phyloP scores from a whole-genome alignment of 2,797 vertebrate species.

The Chrosomus eos region DNA sequence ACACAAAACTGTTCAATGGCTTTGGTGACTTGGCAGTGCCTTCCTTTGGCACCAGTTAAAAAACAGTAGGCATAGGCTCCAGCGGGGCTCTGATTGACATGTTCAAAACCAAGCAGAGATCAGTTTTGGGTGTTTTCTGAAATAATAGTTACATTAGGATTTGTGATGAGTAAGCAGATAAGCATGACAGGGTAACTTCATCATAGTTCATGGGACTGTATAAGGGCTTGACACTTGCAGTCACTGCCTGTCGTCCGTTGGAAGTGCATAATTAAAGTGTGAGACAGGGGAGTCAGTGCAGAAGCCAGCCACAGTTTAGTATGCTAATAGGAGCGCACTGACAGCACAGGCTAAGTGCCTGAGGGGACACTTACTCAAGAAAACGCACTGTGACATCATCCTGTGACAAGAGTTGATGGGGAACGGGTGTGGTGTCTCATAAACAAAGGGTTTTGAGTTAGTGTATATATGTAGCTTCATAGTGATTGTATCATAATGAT shows the following conservation, averaged over 20 bases:
- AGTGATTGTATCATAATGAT: not conserved
- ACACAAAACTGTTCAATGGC: not conserved
- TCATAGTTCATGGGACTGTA: conserved; percentile 35
- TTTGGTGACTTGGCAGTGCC: not conserved
- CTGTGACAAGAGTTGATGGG: conserved; percentile 41
- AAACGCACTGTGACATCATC: conserved; percentile 56
- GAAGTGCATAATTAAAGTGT: conserved; percentile 58
- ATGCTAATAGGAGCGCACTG: conserved; percentile 43
- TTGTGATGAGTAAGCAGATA: conserved; percentile 21
- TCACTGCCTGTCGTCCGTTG: conserved; percentile 41
- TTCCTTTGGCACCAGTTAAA: not conserved
- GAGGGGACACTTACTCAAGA: conserved; percentile 48
- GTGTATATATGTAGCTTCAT: not conserved
- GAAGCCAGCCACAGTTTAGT: conserved; percentile 55
- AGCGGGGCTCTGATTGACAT: not conserved
- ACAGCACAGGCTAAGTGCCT: conserved; percentile 46
- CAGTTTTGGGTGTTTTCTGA: conserved; percentile 5
- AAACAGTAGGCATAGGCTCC: not conserved
- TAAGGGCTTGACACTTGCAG: conserved; percentile 49
- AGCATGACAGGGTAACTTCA: conserved; percentile 30
- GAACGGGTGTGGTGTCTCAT: conserved; percentile 26
- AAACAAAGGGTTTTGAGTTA: conserved; percentile 39
- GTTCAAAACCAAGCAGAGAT: conserved; percentile 6
- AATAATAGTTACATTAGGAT: conserved; percentile 31
- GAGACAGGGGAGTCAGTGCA: conserved; percentile 38